Conservation (phyloP, 2,888 invertebrate species). For the Trachelus troglodyta region DNA sequence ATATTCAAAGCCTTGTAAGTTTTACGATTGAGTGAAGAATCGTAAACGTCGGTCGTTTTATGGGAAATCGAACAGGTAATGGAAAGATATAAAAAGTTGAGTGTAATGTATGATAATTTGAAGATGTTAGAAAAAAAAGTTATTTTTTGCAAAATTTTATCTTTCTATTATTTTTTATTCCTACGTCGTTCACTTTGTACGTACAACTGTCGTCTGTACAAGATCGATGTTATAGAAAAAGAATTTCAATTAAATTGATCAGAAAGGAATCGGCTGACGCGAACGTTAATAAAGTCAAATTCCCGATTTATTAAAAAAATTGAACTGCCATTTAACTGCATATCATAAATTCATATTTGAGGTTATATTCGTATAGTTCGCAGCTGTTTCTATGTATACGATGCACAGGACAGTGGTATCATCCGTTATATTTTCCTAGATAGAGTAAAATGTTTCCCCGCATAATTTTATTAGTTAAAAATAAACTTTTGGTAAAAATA, state of each 20-base stretch:
- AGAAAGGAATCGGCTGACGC: constrained; percentile 21
- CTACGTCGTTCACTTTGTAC: no score
- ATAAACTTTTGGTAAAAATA: background rate
- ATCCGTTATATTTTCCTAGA: background rate
- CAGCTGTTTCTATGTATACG: background rate
- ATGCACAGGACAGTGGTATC: background rate
- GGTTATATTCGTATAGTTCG: background rate
- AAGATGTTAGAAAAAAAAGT: background rate
- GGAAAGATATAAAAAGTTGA: background rate
- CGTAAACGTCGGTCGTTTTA: background rate
- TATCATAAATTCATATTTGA: background rate
- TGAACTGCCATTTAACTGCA: background rate
- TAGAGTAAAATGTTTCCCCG: background rate
- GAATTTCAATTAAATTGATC: no score
- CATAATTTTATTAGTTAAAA: background rate
- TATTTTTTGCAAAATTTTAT: background rate
- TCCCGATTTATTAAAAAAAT: constrained; percentile 27
- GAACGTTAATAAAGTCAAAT: constrained; percentile 36
- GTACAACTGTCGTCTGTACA: no score
- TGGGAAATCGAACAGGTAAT: background rate
- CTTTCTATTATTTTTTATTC: no score
- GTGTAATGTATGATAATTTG: background rate
- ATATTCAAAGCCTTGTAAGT: background rate
- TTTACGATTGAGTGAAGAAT: background rate
- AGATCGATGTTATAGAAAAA: no score